Evolutionary conservation across 2,113 vertebrate species (phyloP).

Genomic region (Trematocara nigrifrons): DNA sequence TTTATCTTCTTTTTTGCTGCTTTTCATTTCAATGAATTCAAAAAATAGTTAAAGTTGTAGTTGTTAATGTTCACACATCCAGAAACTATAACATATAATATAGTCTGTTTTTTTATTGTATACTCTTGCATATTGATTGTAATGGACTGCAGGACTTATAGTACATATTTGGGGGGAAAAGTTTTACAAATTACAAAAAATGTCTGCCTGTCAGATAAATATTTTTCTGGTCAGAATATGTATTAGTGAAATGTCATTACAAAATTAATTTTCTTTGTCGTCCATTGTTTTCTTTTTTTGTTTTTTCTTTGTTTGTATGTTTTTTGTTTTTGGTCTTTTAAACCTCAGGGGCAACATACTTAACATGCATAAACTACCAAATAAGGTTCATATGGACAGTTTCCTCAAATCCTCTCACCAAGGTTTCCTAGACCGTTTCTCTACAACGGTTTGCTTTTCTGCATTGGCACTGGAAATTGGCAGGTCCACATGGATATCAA

Average conservation of each 20-base stretch:
- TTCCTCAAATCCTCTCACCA: not conserved
- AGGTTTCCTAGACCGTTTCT: rapidly evolving
- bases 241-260: rapidly evolving
- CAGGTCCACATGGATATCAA: not conserved
- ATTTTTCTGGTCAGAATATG: not conserved
- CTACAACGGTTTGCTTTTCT: not conserved
- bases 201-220: not conserved
- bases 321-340: not conserved
- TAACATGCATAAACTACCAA: no score
- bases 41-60: not conserved
- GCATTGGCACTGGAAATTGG: not conserved
- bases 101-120: not conserved
- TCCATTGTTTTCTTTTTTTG: not conserved
- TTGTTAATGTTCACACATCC: not conserved
- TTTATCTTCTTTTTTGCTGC: not conserved
- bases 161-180: rapidly evolving
- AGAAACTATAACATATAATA: not conserved
- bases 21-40: not conserved
- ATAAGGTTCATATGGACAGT: not conserved
- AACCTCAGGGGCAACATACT: not conserved
- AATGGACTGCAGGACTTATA: not conserved
- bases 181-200: not conserved
- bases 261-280: rapidly evolving
- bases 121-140: not conserved
- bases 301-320: not conserved